Conservation (phyloP, 1,140 invertebrate genomes). For the Brachionus manjavacas region DNA sequence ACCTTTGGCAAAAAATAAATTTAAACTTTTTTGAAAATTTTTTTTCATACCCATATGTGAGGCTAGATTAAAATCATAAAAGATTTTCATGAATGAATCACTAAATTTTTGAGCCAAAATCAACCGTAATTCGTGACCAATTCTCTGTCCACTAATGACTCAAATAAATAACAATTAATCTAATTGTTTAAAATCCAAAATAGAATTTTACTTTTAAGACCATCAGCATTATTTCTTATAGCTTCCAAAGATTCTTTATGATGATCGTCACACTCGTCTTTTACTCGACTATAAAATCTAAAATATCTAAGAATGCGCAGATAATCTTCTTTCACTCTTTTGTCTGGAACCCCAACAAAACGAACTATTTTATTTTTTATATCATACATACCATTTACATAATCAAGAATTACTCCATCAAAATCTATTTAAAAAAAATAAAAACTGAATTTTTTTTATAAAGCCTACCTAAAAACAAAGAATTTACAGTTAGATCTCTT, state of each 20-base stretch:
- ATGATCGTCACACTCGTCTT: not conserved
- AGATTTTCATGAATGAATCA: slow-evolving; percentile 28
- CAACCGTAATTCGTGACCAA: slow-evolving; percentile 4
- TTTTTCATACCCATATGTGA: not conserved
- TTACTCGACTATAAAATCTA: slow-evolving; percentile 64
- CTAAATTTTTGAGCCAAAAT: slow-evolving; percentile 25
- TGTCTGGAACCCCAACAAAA: slow-evolving; percentile 83
- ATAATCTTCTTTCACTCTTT: slow-evolving; percentile 90
- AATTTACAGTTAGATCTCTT: slow-evolving; percentile 31
- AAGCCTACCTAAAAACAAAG: slow-evolving; percentile 19
- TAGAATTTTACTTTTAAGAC: slow-evolving; percentile 6
- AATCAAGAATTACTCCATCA: slow-evolving; percentile 24
- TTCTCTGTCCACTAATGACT: slow-evolving; percentile 40
- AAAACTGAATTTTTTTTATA: not conserved
- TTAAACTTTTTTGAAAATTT: not conserved
- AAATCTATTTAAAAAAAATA: not conserved
- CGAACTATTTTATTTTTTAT: slow-evolving; percentile 63
- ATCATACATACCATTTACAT: slow-evolving; percentile 34
- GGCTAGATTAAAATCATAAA: slow-evolving; percentile 29
- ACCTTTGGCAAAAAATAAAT: not conserved
- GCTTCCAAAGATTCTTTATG: slow-evolving; percentile 9
- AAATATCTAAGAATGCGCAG: slow-evolving; percentile 89
- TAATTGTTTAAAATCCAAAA: too few species aligned
- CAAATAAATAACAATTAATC: too few species aligned
- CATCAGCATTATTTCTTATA: slow-evolving; percentile 21